These are phyloP conservation scores for Sinocyclocheilus anshuiensis DNA, from an alignment of 2,113 vertebrate species.

Conservation along the genomic window DNA sequence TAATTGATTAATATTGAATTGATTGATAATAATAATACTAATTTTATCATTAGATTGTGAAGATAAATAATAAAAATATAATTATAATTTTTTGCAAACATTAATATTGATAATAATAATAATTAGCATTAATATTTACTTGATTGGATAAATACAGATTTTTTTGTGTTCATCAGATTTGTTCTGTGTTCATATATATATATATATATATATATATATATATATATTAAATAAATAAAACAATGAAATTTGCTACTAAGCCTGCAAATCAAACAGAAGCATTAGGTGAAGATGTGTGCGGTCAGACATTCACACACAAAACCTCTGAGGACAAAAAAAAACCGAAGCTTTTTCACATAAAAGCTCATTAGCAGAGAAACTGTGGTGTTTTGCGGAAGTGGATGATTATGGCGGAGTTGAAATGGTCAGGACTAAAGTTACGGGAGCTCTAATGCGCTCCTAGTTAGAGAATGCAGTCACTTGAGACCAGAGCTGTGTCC, in stretches of 20 bases:
- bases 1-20: too few relatives aligned
- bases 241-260: neutral
- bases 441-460: conserved; percentile 60
- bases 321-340: conserved; percentile 45
- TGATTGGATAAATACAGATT: too few relatives aligned
- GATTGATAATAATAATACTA: too few relatives aligned
- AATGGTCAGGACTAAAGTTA: conserved; percentile 50
- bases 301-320: conserved; percentile 1
- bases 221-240: neutral
- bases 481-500: conserved; percentile 50
- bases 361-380: conserved; percentile 64
- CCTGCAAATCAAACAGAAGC: neutral
- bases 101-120: too few relatives aligned
- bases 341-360: conserved; percentile 57
- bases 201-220: too few relatives aligned
- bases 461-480: conserved; percentile 58
- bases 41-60: too few relatives aligned
- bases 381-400: conserved; percentile 54
- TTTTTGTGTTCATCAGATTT: too few relatives aligned
- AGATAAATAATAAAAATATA: too few relatives aligned
- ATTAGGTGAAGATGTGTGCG: neutral
- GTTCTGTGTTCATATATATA: too few relatives aligned
- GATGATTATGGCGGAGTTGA: conserved; percentile 53
- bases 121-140: too few relatives aligned
- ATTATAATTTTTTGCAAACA: too few relatives aligned